Evolutionary conservation across 2,888 invertebrate genomes (phyloP), one percentile per base, ranked within the genome.

Genomic region (Polydrusus cervinus): DNA sequence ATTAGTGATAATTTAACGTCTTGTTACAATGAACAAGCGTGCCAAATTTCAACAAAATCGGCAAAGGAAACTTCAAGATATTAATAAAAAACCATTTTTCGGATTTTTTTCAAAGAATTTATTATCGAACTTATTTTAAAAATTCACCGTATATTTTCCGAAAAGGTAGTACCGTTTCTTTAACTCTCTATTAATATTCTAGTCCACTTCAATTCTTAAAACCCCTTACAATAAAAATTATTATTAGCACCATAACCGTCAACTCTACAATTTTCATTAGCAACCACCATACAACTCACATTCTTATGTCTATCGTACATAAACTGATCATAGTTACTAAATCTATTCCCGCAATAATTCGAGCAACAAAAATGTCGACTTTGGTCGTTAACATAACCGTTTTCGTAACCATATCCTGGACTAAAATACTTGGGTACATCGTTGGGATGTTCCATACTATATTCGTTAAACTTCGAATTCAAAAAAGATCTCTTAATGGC

Each of bases 311-410:
- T 45, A 6, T 67, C 40, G 49, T 68, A 67, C 25, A 64, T 53
- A 38, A 69, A 61, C 20, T 49, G 62, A 10, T 62, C 68, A 18
- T 74, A 74, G 30, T 61, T 55, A 45, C 60, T 49, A 51, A 74
- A 30, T 20, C 57, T 45, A 60, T 62, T 61, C 34, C 55, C 53
- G 61, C 53, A 74, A 40, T 64, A 64, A 62, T 68, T 68, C 20
- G 68, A 34, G 20, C 68, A 74, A 43, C 64, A 74, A 60, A 57
- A 74, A 45, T 68, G 74, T 45, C 65, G 47, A 3, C 30, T 10
- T 14, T 60, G 57, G 2, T 64, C 64, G 25, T 55, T 71, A 14
- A 20, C 53, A 34, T 43, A 67, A n/a, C 55, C 20, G 55, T 38
- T 71, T 43, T 64, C 53, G 51, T 64, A 53, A n/a, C 53, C 45